Conservation (phyloP, 64 coral and sea anemone species). For the Stichodactyla mertensii region DNA sequence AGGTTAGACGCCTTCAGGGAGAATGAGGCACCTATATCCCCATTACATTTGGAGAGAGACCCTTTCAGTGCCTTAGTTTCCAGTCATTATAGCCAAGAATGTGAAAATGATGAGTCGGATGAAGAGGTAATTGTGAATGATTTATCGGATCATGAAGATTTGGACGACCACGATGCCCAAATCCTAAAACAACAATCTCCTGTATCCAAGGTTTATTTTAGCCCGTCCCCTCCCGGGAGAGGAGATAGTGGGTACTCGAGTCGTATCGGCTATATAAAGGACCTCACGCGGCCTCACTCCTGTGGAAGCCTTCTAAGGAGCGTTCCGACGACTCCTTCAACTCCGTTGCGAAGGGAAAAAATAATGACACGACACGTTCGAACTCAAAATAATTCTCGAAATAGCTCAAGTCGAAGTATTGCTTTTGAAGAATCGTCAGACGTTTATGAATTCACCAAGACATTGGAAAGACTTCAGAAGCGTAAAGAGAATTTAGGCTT, state of each 20-base stretch:
- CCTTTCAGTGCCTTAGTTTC: constrained; percentile 37
- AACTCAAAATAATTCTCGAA: background rate
- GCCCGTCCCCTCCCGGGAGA: constrained; percentile 19
- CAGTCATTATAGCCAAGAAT: constrained; percentile 30
- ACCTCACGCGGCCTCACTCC: constrained; percentile 27
- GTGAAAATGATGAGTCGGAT: background rate
- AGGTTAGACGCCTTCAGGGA: constrained; percentile 29
- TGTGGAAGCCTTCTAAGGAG: constrained; percentile 5
- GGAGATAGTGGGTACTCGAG: constrained; percentile 50
- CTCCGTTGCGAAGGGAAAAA: background rate
- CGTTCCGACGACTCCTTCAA: background rate
- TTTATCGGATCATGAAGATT: constrained; percentile 28
- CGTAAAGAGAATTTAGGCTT: background rate
- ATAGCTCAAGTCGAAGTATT: background rate
- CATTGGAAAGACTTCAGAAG: background rate
- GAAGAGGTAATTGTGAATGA: constrained; percentile 28
- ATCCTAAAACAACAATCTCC: constrained; percentile 6
- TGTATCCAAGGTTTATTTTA: background rate
- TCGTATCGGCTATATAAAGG: constrained; percentile 57
- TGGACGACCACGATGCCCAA: background rate
- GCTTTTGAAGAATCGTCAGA: background rate
- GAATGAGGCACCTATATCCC: background rate
- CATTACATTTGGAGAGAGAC: constrained; percentile 15
- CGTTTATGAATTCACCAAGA: background rate
- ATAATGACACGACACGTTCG: background rate